phyloP scores from a whole-genome alignment of 1,140 invertebrate genomes.

The Platorchestia sp. region DNA sequence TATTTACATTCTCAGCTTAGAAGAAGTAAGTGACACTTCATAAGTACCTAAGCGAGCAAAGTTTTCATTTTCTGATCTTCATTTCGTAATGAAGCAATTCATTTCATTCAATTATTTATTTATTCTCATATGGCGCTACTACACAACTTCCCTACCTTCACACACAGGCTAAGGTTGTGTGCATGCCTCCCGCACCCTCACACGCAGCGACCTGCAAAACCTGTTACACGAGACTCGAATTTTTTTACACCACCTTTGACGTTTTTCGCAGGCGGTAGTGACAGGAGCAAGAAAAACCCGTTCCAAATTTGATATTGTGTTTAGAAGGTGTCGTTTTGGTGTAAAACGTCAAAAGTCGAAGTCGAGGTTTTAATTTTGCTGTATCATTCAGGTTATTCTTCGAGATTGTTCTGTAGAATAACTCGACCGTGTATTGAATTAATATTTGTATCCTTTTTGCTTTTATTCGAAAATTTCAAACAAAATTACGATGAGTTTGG shows the following conservation, averaged over 20 bases:
- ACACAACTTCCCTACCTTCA: too few relatives aligned
- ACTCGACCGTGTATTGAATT: not conserved
- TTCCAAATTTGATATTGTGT: not conserved
- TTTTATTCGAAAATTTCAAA: not conserved
- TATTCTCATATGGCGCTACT: too few relatives aligned
- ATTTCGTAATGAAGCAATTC: too few relatives aligned
- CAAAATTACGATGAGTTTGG: not conserved
- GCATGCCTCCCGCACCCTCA: not conserved
- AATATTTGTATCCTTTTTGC: not conserved
- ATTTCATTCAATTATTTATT: too few relatives aligned
- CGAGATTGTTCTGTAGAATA: not conserved
- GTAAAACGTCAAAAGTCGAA: not conserved
- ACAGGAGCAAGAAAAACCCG: not conserved
- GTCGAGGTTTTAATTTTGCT: not conserved
- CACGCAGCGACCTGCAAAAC: not conserved
- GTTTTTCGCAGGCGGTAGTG: not conserved
- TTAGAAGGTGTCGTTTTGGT: not conserved
- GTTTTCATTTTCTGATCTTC: too few relatives aligned
- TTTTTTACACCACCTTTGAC: not conserved
- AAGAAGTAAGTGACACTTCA: too few relatives aligned
- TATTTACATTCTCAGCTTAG: too few relatives aligned
- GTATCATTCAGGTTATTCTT: not conserved
- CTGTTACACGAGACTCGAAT: not conserved
- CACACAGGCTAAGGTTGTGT: not conserved
- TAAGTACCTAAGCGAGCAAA: too few relatives aligned